Evolutionary conservation across 2,113 vertebrate genomes (phyloP), one percentile per base, ranked within the genome.

Genomic region (Numenius arquata): DNA sequence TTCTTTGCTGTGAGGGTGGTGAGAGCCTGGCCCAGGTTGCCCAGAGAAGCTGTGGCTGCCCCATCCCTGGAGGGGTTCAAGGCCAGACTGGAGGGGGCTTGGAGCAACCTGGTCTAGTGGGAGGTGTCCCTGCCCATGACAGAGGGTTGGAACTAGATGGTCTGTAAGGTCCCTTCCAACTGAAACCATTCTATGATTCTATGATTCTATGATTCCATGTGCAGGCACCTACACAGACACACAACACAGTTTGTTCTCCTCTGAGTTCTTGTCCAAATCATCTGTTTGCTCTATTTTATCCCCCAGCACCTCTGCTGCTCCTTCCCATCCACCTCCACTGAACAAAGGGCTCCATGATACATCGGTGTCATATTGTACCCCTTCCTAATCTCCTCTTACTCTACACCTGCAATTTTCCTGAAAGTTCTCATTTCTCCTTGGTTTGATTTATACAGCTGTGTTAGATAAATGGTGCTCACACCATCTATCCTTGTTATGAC

Each of bases 301-400:
- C 52, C 38, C 52, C 1, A 7, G 36, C 41, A 6, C 36, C 36
- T 32, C 40, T 65, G 43, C 62, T 40, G 15, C n/a, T 77, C 53
- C 36, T 15, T 58, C 32, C 12, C 15, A 11, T 22, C 32, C 34
- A 4, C 10, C 66, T 15, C 41, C 56, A n/a, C 41, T 7, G 26
- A 47, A 40, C 8, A 8, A 38, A 61, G 53, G 29, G 40, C 19
- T 48, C 56, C 17, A 9, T 21, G 34, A 27, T 14, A 15, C 25
- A 3, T 9, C 0, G 0, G 8, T 25, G 58, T 18, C 63, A 7
- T 0, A 7, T 11, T 21, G 19, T 8, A 0, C 59, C 9, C 16
- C 19, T 52, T 15, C 53, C 36, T 36, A 15, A 12, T 19, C 40
- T 40, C 43, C 70, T 11, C 34, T 50, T 45, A 1, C 7, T 7